Conservation (phyloP, 2,888 invertebrate genomes). For the Ryuthela nishihirai region DNA sequence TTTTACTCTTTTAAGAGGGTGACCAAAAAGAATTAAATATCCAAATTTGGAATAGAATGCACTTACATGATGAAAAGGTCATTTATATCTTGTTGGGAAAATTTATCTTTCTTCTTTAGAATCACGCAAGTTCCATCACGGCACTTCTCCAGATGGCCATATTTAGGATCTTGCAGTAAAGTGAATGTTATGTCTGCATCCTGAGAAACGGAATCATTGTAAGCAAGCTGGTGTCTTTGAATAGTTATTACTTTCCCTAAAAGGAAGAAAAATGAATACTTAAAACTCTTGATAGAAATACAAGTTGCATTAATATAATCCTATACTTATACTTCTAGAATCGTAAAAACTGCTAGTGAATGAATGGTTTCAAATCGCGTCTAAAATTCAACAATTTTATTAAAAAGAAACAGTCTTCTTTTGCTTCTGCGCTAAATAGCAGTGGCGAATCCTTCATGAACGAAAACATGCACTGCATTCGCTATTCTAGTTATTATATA, state of each 20-base stretch:
- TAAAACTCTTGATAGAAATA: not conserved
- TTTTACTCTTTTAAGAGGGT: too few species aligned
- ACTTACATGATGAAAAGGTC: slow-evolving; percentile 12
- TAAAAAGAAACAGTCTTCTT: too few species aligned
- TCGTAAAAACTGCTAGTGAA: too few species aligned
- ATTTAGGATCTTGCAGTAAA: slow-evolving; percentile 12
- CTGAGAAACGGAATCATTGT: slow-evolving; percentile 20
- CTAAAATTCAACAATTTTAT: too few species aligned
- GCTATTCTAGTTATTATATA: too few species aligned
- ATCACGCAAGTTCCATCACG: slow-evolving; percentile 4
- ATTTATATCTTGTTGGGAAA: slow-evolving; percentile 30
- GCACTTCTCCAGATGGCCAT: slow-evolving; percentile 14
- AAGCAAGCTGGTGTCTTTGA: slow-evolving; percentile 26
- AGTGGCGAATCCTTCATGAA: too few species aligned
- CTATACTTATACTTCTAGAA: too few species aligned
- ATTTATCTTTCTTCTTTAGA: slow-evolving; percentile 8
- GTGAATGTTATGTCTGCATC: slow-evolving; percentile 20
- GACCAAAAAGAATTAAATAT: too few species aligned
- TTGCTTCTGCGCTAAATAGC: too few species aligned
- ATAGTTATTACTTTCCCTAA: slow-evolving; percentile 13
- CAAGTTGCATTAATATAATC: not conserved
- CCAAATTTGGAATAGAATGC: too few species aligned
- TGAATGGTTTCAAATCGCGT: too few species aligned
- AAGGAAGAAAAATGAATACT: not conserved
- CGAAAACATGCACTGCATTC: too few species aligned